Evolutionary conservation across 2,888 invertebrate genomes (phyloP).

Genomic region (Leucozona laternaria): DNA sequence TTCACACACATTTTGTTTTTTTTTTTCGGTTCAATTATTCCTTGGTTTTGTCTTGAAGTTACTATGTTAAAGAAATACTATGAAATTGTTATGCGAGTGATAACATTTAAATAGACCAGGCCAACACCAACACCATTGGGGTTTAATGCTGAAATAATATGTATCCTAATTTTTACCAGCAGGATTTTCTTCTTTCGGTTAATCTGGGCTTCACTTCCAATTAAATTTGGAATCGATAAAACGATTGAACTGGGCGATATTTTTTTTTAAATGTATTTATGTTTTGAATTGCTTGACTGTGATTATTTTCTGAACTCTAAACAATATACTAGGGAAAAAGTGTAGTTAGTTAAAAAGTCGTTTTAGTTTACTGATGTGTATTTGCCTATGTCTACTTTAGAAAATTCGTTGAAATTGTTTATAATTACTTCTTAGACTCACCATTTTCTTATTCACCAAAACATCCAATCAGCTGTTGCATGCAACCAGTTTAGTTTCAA

Average conservation of each 20-base stretch:
- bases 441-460: no score
- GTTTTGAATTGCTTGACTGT: not conserved
- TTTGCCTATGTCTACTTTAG: no score
- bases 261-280: not conserved
- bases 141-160: slow-evolving; percentile 3
- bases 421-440: no score
- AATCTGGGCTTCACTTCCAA: not conserved
- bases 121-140: not conserved
- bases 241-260: not conserved
- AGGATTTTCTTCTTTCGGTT: not conserved
- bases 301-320: no score
- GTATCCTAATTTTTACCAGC: not conserved
- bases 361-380: not conserved
- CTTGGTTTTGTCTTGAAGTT: slow-evolving; percentile 3
- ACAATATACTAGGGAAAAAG: no score
- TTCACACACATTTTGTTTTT: not conserved
- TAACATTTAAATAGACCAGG: not conserved
- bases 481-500: no score
- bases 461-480: no score
- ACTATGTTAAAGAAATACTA: not conserved
- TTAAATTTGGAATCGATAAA: not conserved
- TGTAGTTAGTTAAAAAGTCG: not conserved
- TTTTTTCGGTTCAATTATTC: slow-evolving; percentile 8
- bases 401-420: no score
- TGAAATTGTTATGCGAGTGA: slow-evolving; percentile 6